Percentiles rank a stretch among this genome's conserved stretches.
Evolutionary conservation across 2,113 vertebrate species (phyloP).

Genomic region (Coreoperca whiteheadi): DNA sequence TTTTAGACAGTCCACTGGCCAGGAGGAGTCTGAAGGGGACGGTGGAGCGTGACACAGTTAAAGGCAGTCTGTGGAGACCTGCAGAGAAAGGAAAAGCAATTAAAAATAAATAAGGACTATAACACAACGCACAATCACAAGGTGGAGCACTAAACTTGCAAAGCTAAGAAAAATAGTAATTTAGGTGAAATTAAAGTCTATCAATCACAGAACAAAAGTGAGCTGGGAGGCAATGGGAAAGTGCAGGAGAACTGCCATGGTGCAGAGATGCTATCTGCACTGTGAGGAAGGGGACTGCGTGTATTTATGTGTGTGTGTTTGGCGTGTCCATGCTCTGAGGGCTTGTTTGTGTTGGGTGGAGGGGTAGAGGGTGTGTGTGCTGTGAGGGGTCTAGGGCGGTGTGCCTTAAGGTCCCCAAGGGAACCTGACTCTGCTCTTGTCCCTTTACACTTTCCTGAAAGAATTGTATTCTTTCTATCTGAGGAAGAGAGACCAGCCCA

Average conservation of each 20-base stretch:
- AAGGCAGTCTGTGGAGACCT: conserved; percentile 92
- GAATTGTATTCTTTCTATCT: conserved; percentile 88
- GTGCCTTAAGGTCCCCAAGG: conserved; percentile 74
- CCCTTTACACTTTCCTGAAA: conserved; percentile 84
- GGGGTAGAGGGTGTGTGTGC: conserved; percentile 67
- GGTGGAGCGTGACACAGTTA: conserved; percentile 85
- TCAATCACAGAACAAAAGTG: conserved; percentile 76
- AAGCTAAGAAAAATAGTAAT: conserved; percentile 46
- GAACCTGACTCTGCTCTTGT: conserved; percentile 65
- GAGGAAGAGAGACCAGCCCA: conserved; percentile 87
- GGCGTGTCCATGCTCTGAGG: conserved; percentile 50
- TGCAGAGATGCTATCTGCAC: conserved; percentile 78
- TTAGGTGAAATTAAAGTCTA: conserved; percentile 53
- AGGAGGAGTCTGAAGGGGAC: conserved; percentile 83
- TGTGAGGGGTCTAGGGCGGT: conserved; percentile 64
- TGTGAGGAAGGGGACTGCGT: conserved; percentile 70
- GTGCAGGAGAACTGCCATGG: conserved; percentile 56
- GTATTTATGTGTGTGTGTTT: conserved; percentile 50
- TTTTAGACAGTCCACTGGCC: conserved; percentile 84
- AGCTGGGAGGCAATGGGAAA: conserved; percentile 66
- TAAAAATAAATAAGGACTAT: not conserved
- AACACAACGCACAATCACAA: conserved; percentile 38
- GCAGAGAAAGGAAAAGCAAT: conserved; percentile 12
- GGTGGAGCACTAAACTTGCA: conserved; percentile 32
- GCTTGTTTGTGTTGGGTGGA: conserved; percentile 83